These are phyloP conservation scores for Cheirogaleus major DNA, from an alignment of 2,797 vertebrate species.

Conservation along the genomic window DNA sequence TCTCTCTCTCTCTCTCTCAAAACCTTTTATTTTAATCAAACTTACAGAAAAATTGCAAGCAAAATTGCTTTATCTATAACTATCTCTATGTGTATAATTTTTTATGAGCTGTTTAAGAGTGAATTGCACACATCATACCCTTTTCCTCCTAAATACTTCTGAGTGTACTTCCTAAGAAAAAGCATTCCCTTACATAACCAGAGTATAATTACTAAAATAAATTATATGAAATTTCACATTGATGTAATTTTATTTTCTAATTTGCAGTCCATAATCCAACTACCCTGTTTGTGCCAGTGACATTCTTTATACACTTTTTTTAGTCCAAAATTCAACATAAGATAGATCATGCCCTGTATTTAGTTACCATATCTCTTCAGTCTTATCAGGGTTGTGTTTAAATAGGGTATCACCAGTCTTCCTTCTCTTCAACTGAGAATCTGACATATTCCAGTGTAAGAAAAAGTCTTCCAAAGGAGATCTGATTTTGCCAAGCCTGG, in stretches of 20 bases:
- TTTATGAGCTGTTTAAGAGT: neutral
- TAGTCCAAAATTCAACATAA: conserved; percentile 6
- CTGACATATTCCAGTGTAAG: neutral
- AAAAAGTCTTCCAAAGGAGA: conserved; percentile 19
- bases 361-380: neutral
- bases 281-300: neutral
- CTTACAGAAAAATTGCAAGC: neutral
- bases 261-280: neutral
- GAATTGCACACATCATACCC: neutral
- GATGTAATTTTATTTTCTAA: neutral
- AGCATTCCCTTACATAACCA: neutral
- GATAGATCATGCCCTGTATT: neutral
- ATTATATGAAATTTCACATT: neutral
- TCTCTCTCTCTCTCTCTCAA: neutral
- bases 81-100: neutral
- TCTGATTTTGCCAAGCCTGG: neutral
- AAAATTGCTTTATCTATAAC: neutral
- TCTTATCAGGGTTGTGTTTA: conserved; percentile 18
- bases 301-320: neutral
- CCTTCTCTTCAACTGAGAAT: conserved; percentile 4
- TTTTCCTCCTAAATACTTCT: neutral
- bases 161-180: neutral
- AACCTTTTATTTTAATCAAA: conserved; percentile 22
- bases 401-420: conserved; percentile 28
- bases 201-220: neutral